Evolutionary conservation across 1,140 invertebrate genomes (phyloP), one percentile per base, ranked within the genome.

Genomic region (Ctenoplectra terminalis): DNA sequence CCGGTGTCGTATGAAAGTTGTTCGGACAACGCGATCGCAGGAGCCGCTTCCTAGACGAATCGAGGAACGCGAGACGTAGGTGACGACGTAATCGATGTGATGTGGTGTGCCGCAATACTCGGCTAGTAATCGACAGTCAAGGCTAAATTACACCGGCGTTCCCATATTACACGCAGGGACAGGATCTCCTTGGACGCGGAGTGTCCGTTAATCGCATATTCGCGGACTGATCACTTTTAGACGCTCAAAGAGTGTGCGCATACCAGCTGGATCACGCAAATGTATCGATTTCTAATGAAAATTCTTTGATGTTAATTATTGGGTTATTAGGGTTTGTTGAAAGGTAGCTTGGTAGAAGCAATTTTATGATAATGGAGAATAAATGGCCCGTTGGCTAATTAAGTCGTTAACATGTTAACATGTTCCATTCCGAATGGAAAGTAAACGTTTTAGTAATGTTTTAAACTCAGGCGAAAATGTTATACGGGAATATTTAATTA

Each of bases 181-280:
- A 87, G 75, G 85, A 83, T 87, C 85, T 86, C 85, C 85, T 87
- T 87, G 85, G 85, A 83, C 71, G 50, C 26, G 37, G 43, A 52
- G 70, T 72, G 84, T 76, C 46, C 74, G 63, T 74, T 86, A 85
- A 85, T 86, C 70, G 63, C 64, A 70, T 86, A 81, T 86, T 83
- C 67, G 43, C 56, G 37, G 40, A 76, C 46, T 81, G 48, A 83
- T 78, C 58, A 70, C 73, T 86, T 85, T 82, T 74, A 72, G 54
- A 66, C 37, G 63, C 50, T 64, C 34, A 29, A 4, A 61, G 9
- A 40, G 58, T 26, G 9, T 6, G 8, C 34, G 20, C 1, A 48
- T 63, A 37, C 31, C 34, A 26, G 8, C 15, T 50, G 37, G 37
- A 26, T 52, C 48, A 40, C 48, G 31, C 29, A 13, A 48, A 26